Evolutionary conservation across 2,113 vertebrate genomes (phyloP).

Genomic region (Agapornis roseicollis): DNA sequence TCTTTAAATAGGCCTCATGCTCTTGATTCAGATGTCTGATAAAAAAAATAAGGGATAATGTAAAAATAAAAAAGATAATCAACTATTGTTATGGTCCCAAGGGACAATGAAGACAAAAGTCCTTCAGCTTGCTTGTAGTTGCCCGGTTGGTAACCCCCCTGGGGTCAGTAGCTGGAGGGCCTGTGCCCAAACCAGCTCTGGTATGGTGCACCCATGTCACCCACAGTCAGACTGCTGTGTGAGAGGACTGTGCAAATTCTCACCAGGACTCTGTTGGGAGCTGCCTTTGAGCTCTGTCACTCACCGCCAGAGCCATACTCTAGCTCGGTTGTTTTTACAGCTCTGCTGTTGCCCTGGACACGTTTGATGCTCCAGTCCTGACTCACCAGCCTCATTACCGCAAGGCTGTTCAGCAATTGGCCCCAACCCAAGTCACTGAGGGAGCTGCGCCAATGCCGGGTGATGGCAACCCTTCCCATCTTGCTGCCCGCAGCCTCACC

Average conservation of each 20-base stretch:
- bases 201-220: not conserved
- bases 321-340: not conserved
- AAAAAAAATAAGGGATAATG: not conserved
- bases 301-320: not conserved
- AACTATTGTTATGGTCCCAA: not conserved
- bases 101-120: not conserved
- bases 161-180: not conserved
- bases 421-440: not conserved
- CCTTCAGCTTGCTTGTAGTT: not conserved
- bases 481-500: not conserved
- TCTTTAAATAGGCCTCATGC: not conserved
- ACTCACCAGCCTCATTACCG: not conserved
- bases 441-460: not conserved
- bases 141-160: not conserved
- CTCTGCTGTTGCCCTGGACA: not conserved
- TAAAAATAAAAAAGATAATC: not conserved
- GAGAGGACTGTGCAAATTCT: not conserved
- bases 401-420: not conserved
- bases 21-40: not conserved
- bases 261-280: not conserved
- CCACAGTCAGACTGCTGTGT: accelerated
- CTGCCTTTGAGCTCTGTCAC: not conserved
- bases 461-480: not conserved
- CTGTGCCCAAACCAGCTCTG: not conserved
- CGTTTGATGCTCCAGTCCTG: not conserved